Conservation (phyloP, 1,140 invertebrate species). For the Aplysia californica region DNA sequence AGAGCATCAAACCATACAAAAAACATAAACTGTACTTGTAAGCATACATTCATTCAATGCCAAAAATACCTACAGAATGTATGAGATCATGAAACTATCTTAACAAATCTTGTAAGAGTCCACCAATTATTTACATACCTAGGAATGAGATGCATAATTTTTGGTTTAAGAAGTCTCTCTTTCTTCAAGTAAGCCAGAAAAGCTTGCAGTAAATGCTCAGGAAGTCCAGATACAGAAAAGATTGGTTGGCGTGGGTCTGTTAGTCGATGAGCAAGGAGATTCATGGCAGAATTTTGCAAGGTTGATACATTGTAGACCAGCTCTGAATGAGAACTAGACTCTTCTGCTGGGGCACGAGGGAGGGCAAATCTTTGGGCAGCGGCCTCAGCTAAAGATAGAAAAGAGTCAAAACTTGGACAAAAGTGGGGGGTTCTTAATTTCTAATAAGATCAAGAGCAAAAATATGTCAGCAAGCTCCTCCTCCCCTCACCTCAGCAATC, state of each 20-base stretch:
- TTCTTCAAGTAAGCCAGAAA: conserved; percentile 53
- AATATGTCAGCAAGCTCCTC: no score
- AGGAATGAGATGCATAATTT: conserved; percentile 41
- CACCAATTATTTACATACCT: conserved; percentile 11
- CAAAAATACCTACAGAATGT: not conserved
- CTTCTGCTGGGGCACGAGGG: not conserved
- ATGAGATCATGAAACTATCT: not conserved
- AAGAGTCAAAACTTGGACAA: not conserved
- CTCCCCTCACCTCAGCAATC: no score
- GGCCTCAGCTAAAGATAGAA: conserved; percentile 20
- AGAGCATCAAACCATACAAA: not conserved
- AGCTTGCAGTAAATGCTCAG: conserved; percentile 50
- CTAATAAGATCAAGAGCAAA: not conserved
- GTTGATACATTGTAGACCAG: not conserved
- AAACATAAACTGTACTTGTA: not conserved
- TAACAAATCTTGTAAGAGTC: not conserved
- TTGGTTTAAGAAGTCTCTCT: conserved; percentile 54
- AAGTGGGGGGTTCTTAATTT: not conserved
- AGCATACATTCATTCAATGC: not conserved
- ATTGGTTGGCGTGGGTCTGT: conserved; percentile 48
- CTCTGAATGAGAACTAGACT: not conserved
- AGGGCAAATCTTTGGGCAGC: conserved; percentile 15
- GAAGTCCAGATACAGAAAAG: conserved; percentile 46
- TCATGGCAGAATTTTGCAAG: conserved; percentile 20
- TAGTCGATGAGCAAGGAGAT: conserved; percentile 37